Conservation (phyloP, 2,888 invertebrate genomes). For the Pharmacophagus antenor region DNA sequence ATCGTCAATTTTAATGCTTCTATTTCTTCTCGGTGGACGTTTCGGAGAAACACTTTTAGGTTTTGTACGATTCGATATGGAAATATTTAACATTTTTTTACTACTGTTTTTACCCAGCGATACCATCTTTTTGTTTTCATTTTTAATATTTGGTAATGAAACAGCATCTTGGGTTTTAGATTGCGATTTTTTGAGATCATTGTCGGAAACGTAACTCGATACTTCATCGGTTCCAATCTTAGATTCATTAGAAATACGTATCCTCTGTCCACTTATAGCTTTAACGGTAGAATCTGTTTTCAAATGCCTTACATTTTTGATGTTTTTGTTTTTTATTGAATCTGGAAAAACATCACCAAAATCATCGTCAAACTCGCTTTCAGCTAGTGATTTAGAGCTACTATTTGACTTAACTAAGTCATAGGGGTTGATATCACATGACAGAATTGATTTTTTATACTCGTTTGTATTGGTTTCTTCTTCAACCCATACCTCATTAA, state of each 20-base stretch:
- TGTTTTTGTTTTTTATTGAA: constrained; percentile 56
- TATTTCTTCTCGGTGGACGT: constrained; percentile 81
- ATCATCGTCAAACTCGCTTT: constrained; percentile 79
- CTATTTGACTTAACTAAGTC: constrained; percentile 84
- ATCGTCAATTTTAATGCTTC: constrained; percentile 73
- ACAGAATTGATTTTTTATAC: constrained; percentile 86
- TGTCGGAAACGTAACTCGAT: constrained; percentile 71
- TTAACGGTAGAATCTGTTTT: constrained; percentile 78
- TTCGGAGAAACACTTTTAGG: constrained; percentile 81
- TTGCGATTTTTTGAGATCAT: constrained; percentile 73
- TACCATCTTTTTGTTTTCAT: constrained; percentile 61
- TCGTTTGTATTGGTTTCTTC: constrained; percentile 57
- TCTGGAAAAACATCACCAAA: constrained; percentile 67
- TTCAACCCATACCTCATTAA: constrained; percentile 72
- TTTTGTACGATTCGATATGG: constrained; percentile 61
- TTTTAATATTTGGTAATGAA: constrained; percentile 69
- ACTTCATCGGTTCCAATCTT: constrained; percentile 63
- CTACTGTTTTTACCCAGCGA: constrained; percentile 59
- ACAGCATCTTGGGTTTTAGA: constrained; percentile 59
- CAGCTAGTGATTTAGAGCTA: constrained; percentile 70
- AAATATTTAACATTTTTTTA: constrained; percentile 57
- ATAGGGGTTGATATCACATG: constrained; percentile 92
- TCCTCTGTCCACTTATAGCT: constrained; percentile 86
- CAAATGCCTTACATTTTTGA: constrained; percentile 53
- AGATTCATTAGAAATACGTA: constrained; percentile 82